Evolutionary conservation across 2,113 vertebrate species (phyloP).

Genomic region (Larimichthys crocea): DNA sequence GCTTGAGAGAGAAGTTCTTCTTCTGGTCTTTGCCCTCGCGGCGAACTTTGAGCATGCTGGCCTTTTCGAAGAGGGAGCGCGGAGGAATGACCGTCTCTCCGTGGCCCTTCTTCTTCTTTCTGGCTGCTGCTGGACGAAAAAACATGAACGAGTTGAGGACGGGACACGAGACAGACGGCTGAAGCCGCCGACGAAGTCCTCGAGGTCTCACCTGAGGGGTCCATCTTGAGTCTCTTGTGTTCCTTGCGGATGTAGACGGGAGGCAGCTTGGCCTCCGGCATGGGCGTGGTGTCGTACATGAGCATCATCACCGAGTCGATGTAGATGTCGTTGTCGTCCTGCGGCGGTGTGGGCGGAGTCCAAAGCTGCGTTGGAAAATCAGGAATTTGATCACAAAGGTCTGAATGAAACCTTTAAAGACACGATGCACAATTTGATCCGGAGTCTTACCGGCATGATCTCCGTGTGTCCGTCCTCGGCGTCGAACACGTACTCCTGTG

Average conservation of each 20-base stretch:
- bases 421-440: not conserved
- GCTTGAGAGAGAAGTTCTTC: slow-evolving; percentile 93
- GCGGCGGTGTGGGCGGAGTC: slow-evolving; percentile 94
- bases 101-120: slow-evolving; percentile 94
- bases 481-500: slow-evolving; percentile 92
- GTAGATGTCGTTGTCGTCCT: slow-evolving; percentile 95
- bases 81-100: slow-evolving; percentile 93
- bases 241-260: slow-evolving; percentile 93
- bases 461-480: slow-evolving; percentile 90
- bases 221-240: slow-evolving; percentile 92
- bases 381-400: not conserved
- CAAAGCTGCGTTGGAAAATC: slow-evolving; percentile 84
- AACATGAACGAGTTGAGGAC: not conserved
- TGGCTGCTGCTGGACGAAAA: slow-evolving; percentile 83
- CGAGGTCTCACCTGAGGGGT: slow-evolving; percentile 85
- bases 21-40: slow-evolving; percentile 94
- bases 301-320: slow-evolving; percentile 95
- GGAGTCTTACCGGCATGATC: slow-evolving; percentile 90
- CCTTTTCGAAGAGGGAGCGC: slow-evolving; percentile 93
- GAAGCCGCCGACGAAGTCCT: not conserved
- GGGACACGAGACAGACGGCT: not conserved
- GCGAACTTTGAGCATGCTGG: slow-evolving; percentile 91
- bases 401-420: too few species aligned
- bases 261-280: slow-evolving; percentile 92
- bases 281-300: slow-evolving; percentile 92